A percentile compares a stretch with the other conserved stretches of the same genome.
phyloP scores from a whole-genome alignment of 2,888 invertebrate genomes.

The Heliconius hortense region DNA sequence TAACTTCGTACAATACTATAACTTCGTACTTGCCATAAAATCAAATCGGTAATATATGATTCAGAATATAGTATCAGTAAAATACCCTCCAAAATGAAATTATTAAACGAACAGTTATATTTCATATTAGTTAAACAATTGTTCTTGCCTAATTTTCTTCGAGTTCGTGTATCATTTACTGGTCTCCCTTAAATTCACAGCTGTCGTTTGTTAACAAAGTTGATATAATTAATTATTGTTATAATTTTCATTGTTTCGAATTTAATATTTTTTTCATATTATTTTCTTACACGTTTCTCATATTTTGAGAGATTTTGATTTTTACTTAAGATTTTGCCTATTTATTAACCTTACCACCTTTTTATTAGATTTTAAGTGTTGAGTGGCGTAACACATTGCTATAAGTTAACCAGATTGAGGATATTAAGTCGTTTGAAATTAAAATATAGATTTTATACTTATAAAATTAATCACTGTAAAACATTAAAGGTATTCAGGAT shows the following conservation, averaged over 20 bases:
- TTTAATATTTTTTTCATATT: neutral
- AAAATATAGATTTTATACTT: neutral
- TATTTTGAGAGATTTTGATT: too few relatives aligned
- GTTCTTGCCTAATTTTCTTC: neutral
- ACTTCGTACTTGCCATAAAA: too few relatives aligned
- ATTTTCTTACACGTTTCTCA: neutral
- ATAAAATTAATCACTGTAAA: neutral
- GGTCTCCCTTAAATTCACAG: neutral
- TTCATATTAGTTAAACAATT: neutral
- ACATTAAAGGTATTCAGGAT: neutral
- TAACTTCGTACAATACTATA: too few relatives aligned
- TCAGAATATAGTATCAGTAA: neutral
- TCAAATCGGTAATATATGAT: too few relatives aligned
- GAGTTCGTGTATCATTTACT: slow-evolving; percentile 6
- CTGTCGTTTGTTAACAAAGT: slow-evolving; percentile 3
- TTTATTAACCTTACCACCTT: neutral
- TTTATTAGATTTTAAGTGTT: neutral
- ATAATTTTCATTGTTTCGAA: neutral
- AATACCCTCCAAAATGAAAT: neutral
- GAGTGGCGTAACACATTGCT: neutral
- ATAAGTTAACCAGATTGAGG: neutral
- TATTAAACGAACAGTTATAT: neutral
- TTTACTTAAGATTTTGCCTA: too few relatives aligned
- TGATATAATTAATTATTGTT: neutral
- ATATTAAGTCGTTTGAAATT: neutral